These are phyloP conservation scores for Camarhynchus parvulus DNA, from an alignment of 2,113 vertebrate genomes.

Conservation along the genomic window DNA sequence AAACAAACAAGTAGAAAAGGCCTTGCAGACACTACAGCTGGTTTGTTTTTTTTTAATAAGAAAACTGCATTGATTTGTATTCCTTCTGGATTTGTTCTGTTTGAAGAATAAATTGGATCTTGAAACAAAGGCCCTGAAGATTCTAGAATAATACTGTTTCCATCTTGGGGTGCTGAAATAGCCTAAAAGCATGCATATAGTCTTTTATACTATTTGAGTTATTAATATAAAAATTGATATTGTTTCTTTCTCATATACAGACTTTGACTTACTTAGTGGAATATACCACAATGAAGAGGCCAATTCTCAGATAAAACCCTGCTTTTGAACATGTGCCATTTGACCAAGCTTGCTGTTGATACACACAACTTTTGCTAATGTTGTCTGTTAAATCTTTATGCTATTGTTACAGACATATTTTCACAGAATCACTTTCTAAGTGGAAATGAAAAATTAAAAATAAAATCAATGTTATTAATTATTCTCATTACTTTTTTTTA, in stretches of 20 bases:
- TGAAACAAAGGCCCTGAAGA: not conserved
- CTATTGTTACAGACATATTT: not conserved
- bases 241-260: not conserved
- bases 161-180: not conserved
- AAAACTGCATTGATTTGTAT: not conserved
- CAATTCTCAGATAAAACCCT: not conserved
- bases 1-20: not conserved
- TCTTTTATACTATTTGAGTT: not conserved
- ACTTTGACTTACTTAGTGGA: not conserved
- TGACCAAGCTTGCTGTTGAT: not conserved
- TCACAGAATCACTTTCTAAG: not conserved
- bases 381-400: not conserved
- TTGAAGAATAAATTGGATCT: constrained; percentile 1
- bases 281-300: not conserved
- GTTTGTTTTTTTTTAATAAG: not conserved
- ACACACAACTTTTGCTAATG: not conserved
- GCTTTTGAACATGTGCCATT: not conserved
- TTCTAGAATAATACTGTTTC: not conserved
- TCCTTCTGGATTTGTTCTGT: not conserved
- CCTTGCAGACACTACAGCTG: not conserved
- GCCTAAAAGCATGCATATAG: not conserved
- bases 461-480: not conserved
- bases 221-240: not conserved
- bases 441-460: not conserved
- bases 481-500: not conserved